Conservation (phyloP, 1,140 invertebrate species). For the Vollenhovia emeryi region DNA sequence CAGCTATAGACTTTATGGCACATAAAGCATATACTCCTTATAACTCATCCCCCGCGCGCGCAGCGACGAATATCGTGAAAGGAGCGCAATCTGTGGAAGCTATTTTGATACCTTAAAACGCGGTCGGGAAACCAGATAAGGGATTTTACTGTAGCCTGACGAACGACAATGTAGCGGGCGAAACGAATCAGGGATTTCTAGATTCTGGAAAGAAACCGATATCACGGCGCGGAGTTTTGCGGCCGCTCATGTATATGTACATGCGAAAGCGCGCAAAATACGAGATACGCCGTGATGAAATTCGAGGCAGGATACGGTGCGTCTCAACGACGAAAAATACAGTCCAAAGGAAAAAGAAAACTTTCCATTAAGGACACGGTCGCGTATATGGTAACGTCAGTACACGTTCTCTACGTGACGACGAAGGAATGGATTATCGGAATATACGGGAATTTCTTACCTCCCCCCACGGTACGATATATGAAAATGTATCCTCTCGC, state of each 20-base stretch:
- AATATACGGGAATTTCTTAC: conserved; percentile 61
- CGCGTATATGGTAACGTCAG: conserved; percentile 71
- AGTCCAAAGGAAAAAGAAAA: conserved; percentile 68
- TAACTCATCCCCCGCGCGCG: neutral
- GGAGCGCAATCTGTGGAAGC: conserved; percentile 16
- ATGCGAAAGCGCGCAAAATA: conserved; percentile 61
- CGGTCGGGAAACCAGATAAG: conserved; percentile 52
- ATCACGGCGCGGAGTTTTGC: conserved; percentile 25
- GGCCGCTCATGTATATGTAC: conserved; percentile 53
- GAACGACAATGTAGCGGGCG: conserved; percentile 56
- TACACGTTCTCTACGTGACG: conserved; percentile 77
- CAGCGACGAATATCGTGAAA: conserved; percentile 3
- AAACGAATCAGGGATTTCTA: conserved; percentile 59
- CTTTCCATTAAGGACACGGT: conserved; percentile 76
- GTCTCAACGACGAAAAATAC: conserved; percentile 62
- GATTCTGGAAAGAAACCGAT: conserved; percentile 52
- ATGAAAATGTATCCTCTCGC: conserved; percentile 36
- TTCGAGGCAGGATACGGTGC: conserved; percentile 47
- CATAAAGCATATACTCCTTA: conserved; percentile 6
- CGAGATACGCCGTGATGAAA: conserved; percentile 51
- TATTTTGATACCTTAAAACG: conserved; percentile 55
- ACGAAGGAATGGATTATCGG: conserved; percentile 71
- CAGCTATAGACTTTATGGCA: neutral
- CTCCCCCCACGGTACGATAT: neutral
- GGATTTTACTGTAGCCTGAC: conserved; percentile 56